A percentile compares a stretch with the other conserved stretches of the same genome.
Conservation (phyloP, 2,888 invertebrate species). For the Orchesellides sinensis region DNA sequence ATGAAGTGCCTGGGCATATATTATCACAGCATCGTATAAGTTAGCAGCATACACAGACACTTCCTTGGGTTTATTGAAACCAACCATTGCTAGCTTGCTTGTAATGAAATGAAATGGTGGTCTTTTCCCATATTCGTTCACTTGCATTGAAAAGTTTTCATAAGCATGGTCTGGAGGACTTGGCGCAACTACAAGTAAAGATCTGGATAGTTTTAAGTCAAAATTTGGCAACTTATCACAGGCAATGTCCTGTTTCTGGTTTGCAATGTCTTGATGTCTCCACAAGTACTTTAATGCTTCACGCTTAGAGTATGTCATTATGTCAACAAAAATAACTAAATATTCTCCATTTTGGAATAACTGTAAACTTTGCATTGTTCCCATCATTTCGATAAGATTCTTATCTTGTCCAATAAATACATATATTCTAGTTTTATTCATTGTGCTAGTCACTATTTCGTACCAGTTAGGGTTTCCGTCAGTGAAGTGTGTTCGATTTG, state of each 20-base stretch:
- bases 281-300: constrained; percentile 88
- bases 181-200: constrained; percentile 91
- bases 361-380: constrained; percentile 88
- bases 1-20: constrained; percentile 93
- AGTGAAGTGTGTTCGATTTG: constrained; percentile 84
- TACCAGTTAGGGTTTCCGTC: constrained; percentile 88
- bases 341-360: constrained; percentile 95
- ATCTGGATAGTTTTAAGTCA: constrained; percentile 81
- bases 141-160: constrained; percentile 87
- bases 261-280: constrained; percentile 79
- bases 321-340: constrained; percentile 96
- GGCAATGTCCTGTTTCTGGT: constrained; percentile 48
- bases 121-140: constrained; percentile 86
- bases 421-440: constrained; percentile 93
- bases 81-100: constrained; percentile 6
- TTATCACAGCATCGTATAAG: constrained; percentile 94
- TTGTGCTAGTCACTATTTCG: constrained; percentile 89
- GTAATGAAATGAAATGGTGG: constrained; percentile 89
- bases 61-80: constrained; percentile 81
- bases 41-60: constrained; percentile 95
- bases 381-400: constrained; percentile 93
- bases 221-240: constrained; percentile 71
- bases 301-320: constrained; percentile 88
- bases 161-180: constrained; percentile 85
- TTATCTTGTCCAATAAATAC: constrained; percentile 93